Base-by-base conservation (phyloP, 2,113 vertebrate species). In the Microtus pennsylvanicus region DNA sequence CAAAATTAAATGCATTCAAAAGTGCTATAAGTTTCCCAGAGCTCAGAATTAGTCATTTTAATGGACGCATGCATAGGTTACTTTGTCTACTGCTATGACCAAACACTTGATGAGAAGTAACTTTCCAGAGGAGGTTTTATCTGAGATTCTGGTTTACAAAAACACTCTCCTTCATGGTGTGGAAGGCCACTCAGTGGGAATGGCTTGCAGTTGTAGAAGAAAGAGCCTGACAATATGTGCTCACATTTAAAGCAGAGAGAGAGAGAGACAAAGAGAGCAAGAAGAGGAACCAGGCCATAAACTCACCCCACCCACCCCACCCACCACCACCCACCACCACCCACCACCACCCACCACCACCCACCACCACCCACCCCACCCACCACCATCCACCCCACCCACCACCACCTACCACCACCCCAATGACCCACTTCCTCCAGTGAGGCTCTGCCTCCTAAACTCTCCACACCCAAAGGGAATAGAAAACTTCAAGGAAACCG, bases 1-100 rank as follows among this genome's bases (percentile, higher is more conserved):
- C 65, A 90, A 42, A 93, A 70, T 89, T 91, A 90, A 85, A 76
- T 70, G 21, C 10, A 90, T 55, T 88, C 58, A 75, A 74, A 30
- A 90, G 61, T 87, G 24, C 8, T 21, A 19, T 47, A 95, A 85
- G 17, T 80, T 17, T 86, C 14, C 55, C 50, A 91, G 30, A 52
- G 6, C 17, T 95, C 80, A 85, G 89, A 26, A 52, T 92, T 55
- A 58, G 33, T 76, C 45, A 67, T 86, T 88, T 95, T 75, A 70
- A 58, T 16, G 21, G 9, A 16, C 1, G 89, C 69, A 80, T 58
- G 22, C 22, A 45, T 2, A 5, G 26, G 26, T 85, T 30, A 45
- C 82, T 65, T 63, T 63, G 12, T 13, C n/a, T 63, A 10, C 26
- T 63, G 13, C 58, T 65, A 13, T 61, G 58, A 85, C 21, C 35